phyloP scores from a whole-genome alignment of 2,888 invertebrate genomes.

The Drosophila setosimentum region DNA sequence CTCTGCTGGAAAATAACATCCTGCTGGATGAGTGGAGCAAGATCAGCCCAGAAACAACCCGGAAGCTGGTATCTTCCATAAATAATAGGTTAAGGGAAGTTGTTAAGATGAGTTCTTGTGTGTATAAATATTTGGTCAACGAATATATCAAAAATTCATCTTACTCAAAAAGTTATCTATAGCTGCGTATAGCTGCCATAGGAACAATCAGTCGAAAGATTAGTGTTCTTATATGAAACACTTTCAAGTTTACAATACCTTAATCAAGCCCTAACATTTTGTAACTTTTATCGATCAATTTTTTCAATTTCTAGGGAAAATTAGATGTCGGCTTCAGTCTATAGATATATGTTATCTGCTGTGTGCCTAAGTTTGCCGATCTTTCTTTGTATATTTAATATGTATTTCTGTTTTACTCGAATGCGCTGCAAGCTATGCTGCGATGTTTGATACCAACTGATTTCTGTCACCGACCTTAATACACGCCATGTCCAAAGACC shows the following conservation, averaged over 20 bases:
- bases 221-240: background rate
- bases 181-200: background rate
- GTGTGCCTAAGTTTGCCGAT: background rate
- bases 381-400: background rate
- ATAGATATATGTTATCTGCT: no score
- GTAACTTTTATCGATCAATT: background rate
- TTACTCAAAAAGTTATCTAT: background rate
- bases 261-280: background rate
- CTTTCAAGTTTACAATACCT: background rate
- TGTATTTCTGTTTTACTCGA: background rate
- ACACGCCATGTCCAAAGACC: background rate
- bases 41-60: no score
- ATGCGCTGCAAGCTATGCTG: constrained; percentile 39
- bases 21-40: no score
- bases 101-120: background rate
- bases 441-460: constrained; percentile 5
- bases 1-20: no score
- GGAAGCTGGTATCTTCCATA: no score
- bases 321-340: background rate
- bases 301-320: background rate
- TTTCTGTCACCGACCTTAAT: background rate
- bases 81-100: no score
- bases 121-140: background rate
- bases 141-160: accelerated
- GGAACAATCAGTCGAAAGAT: background rate